A percentile compares a stretch with the other conserved stretches of the same genome.
phyloP scores from a whole-genome alignment of 2,113 vertebrate species.

The Scophthalmus maximus region DNA sequence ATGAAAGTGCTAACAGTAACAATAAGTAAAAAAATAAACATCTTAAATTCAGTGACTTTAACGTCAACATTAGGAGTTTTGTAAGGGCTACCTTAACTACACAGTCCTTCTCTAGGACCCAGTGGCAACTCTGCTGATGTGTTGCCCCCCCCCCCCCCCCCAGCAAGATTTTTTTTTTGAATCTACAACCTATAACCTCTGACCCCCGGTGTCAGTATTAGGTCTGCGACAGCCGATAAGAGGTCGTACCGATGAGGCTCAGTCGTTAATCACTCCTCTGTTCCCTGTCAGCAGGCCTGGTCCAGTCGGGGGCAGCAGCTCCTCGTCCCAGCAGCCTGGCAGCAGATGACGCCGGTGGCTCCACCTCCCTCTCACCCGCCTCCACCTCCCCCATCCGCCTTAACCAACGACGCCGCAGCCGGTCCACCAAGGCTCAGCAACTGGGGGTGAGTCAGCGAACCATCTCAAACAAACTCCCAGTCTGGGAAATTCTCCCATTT shows the following conservation, averaged over 20 bases:
- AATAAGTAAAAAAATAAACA: neutral
- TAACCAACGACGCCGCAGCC: constrained; percentile 87
- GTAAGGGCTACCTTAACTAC: too few species aligned
- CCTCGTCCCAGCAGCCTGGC: constrained; percentile 92
- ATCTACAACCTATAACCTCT: too few species aligned
- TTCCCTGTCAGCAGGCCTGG: constrained; percentile 86
- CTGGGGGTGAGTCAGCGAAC: constrained; percentile 89
- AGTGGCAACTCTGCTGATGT: too few species aligned
- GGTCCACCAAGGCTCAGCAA: constrained; percentile 90
- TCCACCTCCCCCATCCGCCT: constrained; percentile 84
- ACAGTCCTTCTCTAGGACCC: too few species aligned
- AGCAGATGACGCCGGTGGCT: constrained; percentile 86
- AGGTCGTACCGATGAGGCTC: neutral
- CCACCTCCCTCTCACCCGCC: constrained; percentile 74
- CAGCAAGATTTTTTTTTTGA: too few species aligned
- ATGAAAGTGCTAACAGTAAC: neutral
- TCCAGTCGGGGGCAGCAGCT: constrained; percentile 91
- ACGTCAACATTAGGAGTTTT: too few species aligned
- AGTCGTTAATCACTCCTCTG: neutral
- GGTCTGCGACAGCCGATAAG: too few species aligned
- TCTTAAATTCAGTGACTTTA: too few species aligned
- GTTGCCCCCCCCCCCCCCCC: too few species aligned
- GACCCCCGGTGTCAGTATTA: too few species aligned
- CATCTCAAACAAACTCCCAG: constrained; percentile 48
- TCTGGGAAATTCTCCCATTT: constrained; percentile 24